Conservation (phyloP, 1,140 invertebrate genomes). For the Drosophila setifemur region DNA sequence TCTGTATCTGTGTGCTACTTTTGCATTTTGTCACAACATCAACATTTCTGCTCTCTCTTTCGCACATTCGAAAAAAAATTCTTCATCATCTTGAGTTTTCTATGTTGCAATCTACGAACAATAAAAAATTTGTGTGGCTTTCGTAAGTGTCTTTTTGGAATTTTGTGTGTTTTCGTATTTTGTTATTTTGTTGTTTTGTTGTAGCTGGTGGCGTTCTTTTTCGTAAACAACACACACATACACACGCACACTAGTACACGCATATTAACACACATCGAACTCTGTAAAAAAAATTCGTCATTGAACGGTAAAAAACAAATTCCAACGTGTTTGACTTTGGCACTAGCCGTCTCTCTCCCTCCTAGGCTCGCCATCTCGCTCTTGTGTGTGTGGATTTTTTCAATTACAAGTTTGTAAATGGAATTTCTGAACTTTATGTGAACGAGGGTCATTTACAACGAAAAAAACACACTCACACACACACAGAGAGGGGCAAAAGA, state of each 20-base stretch:
- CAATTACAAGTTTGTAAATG: constrained; percentile 80
- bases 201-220: constrained; percentile 68
- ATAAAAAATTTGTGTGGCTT: constrained; percentile 56
- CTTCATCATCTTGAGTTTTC: constrained; percentile 22
- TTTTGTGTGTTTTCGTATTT: constrained; percentile 21
- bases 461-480: constrained; percentile 36
- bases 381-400: constrained; percentile 56
- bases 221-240: constrained; percentile 53
- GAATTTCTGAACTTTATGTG: constrained; percentile 77
- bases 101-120: constrained; percentile 65
- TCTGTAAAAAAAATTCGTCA: constrained; percentile 61
- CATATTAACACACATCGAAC: constrained; percentile 1
- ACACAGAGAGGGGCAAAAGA: constrained; percentile 12
- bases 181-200: too few relatives aligned
- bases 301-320: constrained; percentile 73
- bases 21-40: constrained; percentile 54
- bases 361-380: constrained; percentile 6
- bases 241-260: constrained; percentile 9
- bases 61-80: constrained; percentile 4
- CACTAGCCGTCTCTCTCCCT: constrained; percentile 4
- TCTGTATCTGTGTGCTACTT: constrained; percentile 51
- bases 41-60: constrained; percentile 16
- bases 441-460: constrained; percentile 78
- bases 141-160: constrained; percentile 71
- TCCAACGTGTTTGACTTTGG: constrained; percentile 76